Base-by-base conservation (phyloP, 1,140 invertebrate species). In the Pristionchus pacificus region DNA sequence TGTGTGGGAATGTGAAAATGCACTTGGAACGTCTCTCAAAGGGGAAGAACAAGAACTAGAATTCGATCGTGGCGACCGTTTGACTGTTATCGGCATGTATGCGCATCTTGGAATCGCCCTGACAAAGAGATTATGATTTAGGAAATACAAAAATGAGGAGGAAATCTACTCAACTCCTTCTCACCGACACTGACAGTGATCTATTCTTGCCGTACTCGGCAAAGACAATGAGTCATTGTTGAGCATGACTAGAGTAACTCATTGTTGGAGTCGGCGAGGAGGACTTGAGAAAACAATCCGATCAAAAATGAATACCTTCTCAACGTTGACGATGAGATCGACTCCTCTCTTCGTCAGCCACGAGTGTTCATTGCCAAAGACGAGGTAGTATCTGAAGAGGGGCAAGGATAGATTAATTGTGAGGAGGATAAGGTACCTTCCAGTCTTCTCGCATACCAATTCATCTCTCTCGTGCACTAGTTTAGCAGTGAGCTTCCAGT, bases 281-380 rank as follows among this genome's bases (percentile, higher is more conserved):
- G n/a, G n/a, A n/a, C n/a, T n/a, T n/a, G n/a, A n/a, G n/a, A n/a
- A n/a, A n/a, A n/a, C n/a, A n/a, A n/a, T n/a, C n/a, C n/a, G n/a
- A n/a, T n/a, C n/a, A n/a, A n/a, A n/a, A n/a, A n/a, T n/a, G n/a
- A n/a, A n/a, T 55, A 55, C 24, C 15, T 1, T 28, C 2, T 28
- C 64, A 15, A 13, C 29, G 31, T 31, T 58, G 49, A 32, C 49
- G 55, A 60, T 68, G 27, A 78, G 31, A 14, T 79, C 78, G 0
- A 79, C 64, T n/a, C 19, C 68, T 10, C 77, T 71, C 6, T 67
- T 29, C 10, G 59, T 33, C 19, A 79, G 25, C 78, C 79, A 80
- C 6, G 76, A 71, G 57, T 81, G 82, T 55, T 77, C 75, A 67
- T 84, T 81, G 60, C 77, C 69, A 38, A 81, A 81, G 6, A 84